Evolutionary conservation across 2,113 vertebrate genomes (phyloP).

Genomic region (Mohoua ochrocephala): DNA sequence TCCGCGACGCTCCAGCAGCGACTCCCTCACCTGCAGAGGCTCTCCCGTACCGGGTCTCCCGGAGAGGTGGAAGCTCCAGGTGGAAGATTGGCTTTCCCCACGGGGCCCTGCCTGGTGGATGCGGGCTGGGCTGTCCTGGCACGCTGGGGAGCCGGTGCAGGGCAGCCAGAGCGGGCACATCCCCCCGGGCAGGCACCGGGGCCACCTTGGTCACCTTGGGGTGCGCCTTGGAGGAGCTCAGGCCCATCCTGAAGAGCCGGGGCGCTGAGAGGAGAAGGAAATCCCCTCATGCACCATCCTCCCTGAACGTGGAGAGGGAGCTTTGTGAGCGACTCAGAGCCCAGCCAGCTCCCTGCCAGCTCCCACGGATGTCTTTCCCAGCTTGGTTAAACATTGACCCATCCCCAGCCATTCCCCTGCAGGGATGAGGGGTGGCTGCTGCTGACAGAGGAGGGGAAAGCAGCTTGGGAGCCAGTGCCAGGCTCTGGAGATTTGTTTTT

Average conservation of each 20-base stretch:
- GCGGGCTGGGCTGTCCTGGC: background rate
- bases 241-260: conserved; percentile 58
- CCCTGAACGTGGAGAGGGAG: background rate
- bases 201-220: conserved; percentile 68
- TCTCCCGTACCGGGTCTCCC: conserved; percentile 51
- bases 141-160: background rate
- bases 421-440: background rate
- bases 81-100: background rate
- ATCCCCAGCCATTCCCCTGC: background rate
- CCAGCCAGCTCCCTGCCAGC: fast-evolving
- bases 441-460: background rate
- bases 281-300: fast-evolving
- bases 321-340: fast-evolving
- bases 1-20: fast-evolving
- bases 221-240: conserved; percentile 50
- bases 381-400: conserved; percentile 75
- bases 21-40: conserved; percentile 61
- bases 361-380: background rate
- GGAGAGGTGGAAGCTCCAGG: conserved; percentile 67
- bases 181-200: conserved; percentile 4
- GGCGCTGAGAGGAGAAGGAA: background rate
- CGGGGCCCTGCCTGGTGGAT: fast-evolving
- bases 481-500: background rate
- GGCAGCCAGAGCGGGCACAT: background rate
- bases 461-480: background rate